phyloP scores from a whole-genome alignment of 64 coral and sea anemone species.

The Pocillopora damicornis region DNA sequence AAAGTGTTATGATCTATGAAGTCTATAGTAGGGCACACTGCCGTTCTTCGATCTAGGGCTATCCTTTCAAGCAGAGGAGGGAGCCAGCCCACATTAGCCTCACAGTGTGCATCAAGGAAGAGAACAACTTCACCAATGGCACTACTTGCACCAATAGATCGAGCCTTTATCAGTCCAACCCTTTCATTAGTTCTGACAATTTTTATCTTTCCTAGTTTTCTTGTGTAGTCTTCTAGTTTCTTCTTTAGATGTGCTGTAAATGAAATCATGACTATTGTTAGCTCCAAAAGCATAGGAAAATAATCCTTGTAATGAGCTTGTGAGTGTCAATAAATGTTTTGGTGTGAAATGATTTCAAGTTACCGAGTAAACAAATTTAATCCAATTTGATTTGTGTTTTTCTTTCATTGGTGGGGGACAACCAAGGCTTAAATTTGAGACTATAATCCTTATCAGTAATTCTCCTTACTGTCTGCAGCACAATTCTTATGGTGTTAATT shows the following conservation, averaged over 20 bases:
- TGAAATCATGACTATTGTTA: background rate
- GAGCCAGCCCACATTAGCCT: conserved; percentile 91
- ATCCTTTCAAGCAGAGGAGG: conserved; percentile 90
- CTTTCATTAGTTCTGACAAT: conserved; percentile 84
- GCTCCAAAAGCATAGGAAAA: background rate
- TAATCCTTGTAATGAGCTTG: too few relatives aligned
- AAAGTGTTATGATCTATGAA: conserved; percentile 99
- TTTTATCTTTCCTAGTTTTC: conserved; percentile 76
- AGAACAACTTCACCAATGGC: conserved; percentile 81
- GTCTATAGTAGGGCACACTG: conserved; percentile 96
- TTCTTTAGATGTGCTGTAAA: conserved; percentile 78
- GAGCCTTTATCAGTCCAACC: conserved; percentile 89
- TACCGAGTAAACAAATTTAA: too few relatives aligned
- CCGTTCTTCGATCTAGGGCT: conserved; percentile 67
- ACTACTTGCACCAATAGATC: conserved; percentile 83
- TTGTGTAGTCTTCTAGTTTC: conserved; percentile 65
- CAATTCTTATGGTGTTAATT: too few relatives aligned
- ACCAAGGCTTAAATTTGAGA: too few relatives aligned
- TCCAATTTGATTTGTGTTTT: too few relatives aligned
- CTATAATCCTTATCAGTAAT: too few relatives aligned
- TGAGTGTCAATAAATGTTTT: too few relatives aligned
- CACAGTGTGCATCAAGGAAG: conserved; percentile 93
- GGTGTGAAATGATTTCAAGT: too few relatives aligned
- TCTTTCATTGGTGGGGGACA: too few relatives aligned
- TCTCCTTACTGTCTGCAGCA: too few relatives aligned